These are phyloP conservation scores for Rhagologus leucostigma DNA, from an alignment of 2,113 vertebrate genomes.

Conservation along the genomic window DNA sequence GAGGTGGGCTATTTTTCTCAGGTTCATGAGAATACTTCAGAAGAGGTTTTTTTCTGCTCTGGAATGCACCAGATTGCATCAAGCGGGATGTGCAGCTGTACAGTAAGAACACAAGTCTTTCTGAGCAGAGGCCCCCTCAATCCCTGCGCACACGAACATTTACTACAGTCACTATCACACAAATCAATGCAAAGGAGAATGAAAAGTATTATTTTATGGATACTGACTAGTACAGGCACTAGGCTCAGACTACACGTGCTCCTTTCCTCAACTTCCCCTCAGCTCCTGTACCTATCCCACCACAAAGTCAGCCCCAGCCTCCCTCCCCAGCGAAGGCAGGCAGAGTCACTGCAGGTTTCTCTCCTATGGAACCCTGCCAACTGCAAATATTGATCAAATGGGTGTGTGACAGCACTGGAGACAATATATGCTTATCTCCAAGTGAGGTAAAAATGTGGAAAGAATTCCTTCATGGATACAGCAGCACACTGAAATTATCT, in stretches of 20 bases:
- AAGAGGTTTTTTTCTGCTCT: neutral
- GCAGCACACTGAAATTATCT: neutral
- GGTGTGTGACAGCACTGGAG: neutral
- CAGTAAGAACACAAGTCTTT: neutral
- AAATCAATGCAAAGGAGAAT: neutral
- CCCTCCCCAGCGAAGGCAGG: neutral
- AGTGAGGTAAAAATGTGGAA: slow-evolving; percentile 12
- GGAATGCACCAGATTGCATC: slow-evolving; percentile 52
- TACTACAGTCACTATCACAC: neutral
- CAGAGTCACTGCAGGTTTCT: slow-evolving; percentile 25
- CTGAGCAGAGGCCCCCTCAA: neutral
- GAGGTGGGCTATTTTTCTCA: neutral
- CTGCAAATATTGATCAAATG: slow-evolving; percentile 17
- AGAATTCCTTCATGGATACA: neutral
- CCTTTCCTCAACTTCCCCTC: neutral
- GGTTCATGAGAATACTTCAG: neutral
- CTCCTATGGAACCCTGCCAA: neutral
- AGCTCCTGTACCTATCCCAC: neutral
- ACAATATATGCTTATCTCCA: slow-evolving; percentile 10
- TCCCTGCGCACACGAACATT: neutral
- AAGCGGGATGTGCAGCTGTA: neutral
- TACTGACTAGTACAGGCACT: neutral
- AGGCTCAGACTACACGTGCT: neutral
- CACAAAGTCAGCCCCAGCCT: neutral
- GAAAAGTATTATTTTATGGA: neutral